Conservation (phyloP, 2,797 vertebrate species). For the Enteromius paludinosus region DNA sequence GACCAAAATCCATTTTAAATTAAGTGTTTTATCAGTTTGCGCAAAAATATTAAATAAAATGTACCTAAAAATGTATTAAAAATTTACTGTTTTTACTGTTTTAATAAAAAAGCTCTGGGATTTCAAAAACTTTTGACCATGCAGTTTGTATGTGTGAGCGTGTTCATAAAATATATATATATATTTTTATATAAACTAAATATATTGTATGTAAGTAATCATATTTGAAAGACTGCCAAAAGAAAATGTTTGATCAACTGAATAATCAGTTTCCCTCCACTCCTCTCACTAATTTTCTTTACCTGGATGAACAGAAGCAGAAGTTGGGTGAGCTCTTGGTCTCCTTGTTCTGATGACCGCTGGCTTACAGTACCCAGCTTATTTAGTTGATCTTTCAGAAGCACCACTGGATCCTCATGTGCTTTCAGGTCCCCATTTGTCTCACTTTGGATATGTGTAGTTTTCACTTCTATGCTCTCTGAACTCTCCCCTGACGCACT, state of each 20-base stretch:
- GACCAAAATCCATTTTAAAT: not conserved
- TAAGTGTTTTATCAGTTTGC: not conserved
- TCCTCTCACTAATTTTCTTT: conserved; percentile 11
- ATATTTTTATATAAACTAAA: not conserved
- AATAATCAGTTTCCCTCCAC: not conserved
- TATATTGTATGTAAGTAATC: not conserved
- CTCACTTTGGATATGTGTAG: conserved; percentile 46
- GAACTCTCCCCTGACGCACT: conserved; percentile 75
- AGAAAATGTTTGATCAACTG: not conserved
- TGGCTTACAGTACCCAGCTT: conserved; percentile 58
- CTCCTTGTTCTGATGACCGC: conserved; percentile 57
- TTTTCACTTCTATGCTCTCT: conserved; percentile 66
- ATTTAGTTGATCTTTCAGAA: conserved; percentile 70
- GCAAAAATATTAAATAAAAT: not conserved
- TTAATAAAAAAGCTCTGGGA: not conserved
- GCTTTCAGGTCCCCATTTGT: conserved; percentile 43
- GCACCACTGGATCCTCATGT: conserved; percentile 53
- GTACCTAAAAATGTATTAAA: no score
- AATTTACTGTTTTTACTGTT: not conserved
- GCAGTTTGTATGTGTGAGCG: not conserved
- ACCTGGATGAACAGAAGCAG: conserved; percentile 79
- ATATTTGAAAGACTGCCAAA: not conserved
- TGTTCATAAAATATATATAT: not conserved
- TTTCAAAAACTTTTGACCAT: not conserved
- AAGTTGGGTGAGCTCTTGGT: conserved; percentile 65